Evolutionary conservation across 2,888 invertebrate genomes (phyloP).

Genomic region (Thymelicus lineola): DNA sequence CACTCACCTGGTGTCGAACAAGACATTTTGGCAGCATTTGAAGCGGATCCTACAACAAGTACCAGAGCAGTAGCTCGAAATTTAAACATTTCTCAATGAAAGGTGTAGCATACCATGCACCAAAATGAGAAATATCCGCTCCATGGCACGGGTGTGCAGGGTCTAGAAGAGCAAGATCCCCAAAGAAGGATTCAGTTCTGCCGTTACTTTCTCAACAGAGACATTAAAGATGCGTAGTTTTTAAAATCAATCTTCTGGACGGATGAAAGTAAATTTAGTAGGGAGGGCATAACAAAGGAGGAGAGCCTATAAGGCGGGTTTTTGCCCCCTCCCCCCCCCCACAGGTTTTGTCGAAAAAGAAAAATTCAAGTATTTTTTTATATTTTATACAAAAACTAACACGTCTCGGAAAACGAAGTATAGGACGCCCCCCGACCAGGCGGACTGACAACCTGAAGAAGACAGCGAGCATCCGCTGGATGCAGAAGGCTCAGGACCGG

Average conservation of each 20-base stretch:
- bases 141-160: too few relatives aligned
- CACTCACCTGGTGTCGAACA: slow-evolving; percentile 30
- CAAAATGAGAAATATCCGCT: not conserved
- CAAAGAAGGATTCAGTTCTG: not conserved
- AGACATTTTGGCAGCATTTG: slow-evolving; percentile 32
- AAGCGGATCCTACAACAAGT: slow-evolving; percentile 38
- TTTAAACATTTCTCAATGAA: slow-evolving; percentile 39
- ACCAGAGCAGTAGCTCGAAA: slow-evolving; percentile 37
- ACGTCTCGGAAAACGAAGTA: too few relatives aligned
- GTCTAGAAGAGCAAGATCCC: too few relatives aligned
- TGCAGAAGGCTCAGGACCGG: too few relatives aligned
- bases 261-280: slow-evolving; percentile 4
- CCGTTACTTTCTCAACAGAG: slow-evolving; percentile 3
- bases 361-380: too few relatives aligned
- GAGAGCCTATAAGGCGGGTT: too few relatives aligned
- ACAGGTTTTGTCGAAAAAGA: too few relatives aligned
- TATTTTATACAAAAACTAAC: too few relatives aligned
- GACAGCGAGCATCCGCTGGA: too few relatives aligned
- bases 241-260: not conserved
- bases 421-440: too few relatives aligned
- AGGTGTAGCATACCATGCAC: slow-evolving; percentile 37
- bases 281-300: slow-evolving; percentile 4
- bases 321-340: too few relatives aligned
- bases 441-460: too few relatives aligned
- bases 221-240: slow-evolving; percentile 6